Conservation (phyloP, 1,140 invertebrate species). For the Hyles euphorbiae region DNA sequence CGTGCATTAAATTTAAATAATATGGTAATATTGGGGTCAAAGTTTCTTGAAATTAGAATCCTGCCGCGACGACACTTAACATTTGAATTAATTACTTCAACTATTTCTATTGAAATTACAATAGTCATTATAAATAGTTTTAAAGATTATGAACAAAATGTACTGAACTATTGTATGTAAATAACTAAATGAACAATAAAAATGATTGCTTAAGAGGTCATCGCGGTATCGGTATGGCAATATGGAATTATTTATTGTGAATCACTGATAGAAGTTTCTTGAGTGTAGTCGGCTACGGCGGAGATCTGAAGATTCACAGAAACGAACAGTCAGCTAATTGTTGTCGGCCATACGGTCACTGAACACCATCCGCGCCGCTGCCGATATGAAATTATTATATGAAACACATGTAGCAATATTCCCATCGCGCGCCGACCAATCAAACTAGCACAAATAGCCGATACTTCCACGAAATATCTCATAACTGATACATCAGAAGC, state of each 20-base stretch:
- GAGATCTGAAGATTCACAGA: slow-evolving; percentile 57
- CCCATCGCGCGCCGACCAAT: no score
- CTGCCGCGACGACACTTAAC: slow-evolving; percentile 8
- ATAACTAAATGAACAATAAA: slow-evolving; percentile 19
- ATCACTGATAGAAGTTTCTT: slow-evolving; percentile 27
- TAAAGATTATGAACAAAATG: slow-evolving; percentile 20
- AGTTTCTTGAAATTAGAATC: slow-evolving; percentile 24
- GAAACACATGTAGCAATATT: slow-evolving; percentile 42
- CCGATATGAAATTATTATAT: slow-evolving; percentile 64
- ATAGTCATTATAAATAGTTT: slow-evolving; percentile 15
- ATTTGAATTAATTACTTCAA: slow-evolving; percentile 25
- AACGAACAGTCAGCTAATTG: slow-evolving; percentile 55
- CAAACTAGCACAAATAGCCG: no score
- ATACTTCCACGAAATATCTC: neutral
- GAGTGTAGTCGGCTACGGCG: slow-evolving; percentile 31
- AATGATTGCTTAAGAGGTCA: slow-evolving; percentile 15
- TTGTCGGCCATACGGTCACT: slow-evolving; percentile 39
- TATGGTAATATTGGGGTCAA: slow-evolving; percentile 43
- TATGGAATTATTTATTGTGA: slow-evolving; percentile 44
- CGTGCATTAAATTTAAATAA: slow-evolving; percentile 55
- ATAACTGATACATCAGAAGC: slow-evolving; percentile 4
- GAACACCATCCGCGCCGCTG: slow-evolving; percentile 17
- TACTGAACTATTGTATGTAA: slow-evolving; percentile 27
- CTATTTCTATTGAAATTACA: slow-evolving; percentile 15
- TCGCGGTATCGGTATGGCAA: slow-evolving; percentile 19